Base-by-base conservation (phyloP, 2,113 vertebrate species). In the Solea solea region DNA sequence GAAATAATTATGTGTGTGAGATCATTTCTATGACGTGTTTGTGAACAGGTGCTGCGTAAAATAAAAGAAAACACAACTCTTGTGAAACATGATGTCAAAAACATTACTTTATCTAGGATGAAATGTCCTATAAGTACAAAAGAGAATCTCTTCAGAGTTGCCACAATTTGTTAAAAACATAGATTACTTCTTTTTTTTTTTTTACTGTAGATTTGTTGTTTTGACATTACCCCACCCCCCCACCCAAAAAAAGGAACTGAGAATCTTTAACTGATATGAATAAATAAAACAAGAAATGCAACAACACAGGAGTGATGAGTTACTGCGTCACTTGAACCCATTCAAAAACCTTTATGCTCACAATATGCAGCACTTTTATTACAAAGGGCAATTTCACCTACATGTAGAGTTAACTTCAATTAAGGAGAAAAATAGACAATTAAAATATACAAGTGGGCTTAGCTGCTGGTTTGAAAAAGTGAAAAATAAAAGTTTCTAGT, bases 51-150 rank as follows among this genome's bases (percentile, higher is more conserved):
- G 2, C 34, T 55, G 3, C 28, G 28, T 16, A 48, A 57, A 64
- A 4, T 9, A 44, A 25, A 75, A 82, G 16, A 93, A 90, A 86
- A 93, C 88, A 89, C 93, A 94, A 81, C 53, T 87, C 92, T 94
- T 91, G 90, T 78, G 52, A 93, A 75, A 93, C 90, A 82, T 84
- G 78, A 91, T 93, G 92, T 95, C 93, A 94, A 95, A 93, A 96
- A 95, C 94, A 93, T 94, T 93, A 94, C 91, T 97, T 98, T 96
- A 96, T 94, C 94, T 94, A 93, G 87, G 89, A 92, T 95, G 95
- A 96, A 94, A 95, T 93, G 92, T 95, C 94, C 94, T 94, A 91
- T 91, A 94, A 88, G 95, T 98, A 97, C 95, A 98, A 97, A 97
- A 94, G 91, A 93, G 86, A 90, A 94, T 93, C 90, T 95, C 90